phyloP scores from a whole-genome alignment of 2,113 vertebrate genomes.

The Serilophus lunatus region DNA sequence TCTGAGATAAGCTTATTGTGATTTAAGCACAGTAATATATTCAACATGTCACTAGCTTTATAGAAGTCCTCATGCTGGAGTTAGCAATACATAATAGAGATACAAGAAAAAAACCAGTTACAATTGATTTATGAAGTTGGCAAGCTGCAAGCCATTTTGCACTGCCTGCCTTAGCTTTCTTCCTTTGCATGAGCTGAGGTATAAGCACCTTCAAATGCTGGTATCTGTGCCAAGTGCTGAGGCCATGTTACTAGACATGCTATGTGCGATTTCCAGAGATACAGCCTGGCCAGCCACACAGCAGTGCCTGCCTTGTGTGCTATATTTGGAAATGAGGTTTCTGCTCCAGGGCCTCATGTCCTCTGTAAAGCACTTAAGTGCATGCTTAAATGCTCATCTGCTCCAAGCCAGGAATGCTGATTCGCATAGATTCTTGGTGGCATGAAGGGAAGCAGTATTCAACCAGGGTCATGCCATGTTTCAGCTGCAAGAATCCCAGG shows the following conservation, averaged over 20 bases:
- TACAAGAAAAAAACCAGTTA: neutral
- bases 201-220: neutral
- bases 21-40: slow-evolving; percentile 52
- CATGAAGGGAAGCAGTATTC: neutral
- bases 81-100: neutral
- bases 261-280: neutral
- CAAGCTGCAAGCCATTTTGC: slow-evolving; percentile 13
- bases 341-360: slow-evolving; percentile 1
- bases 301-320: neutral
- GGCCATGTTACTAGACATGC: neutral
- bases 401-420: neutral
- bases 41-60: slow-evolving; percentile 33
- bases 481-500: neutral
- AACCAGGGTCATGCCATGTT: neutral
- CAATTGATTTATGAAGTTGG: slow-evolving; percentile 25
- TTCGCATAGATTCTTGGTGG: neutral
- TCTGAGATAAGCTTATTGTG: slow-evolving; percentile 35
- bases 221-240: neutral
- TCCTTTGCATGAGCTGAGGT: neutral
- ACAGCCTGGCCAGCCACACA: neutral
- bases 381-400: slow-evolving; percentile 53
- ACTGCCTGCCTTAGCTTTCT: neutral
- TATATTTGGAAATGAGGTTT: slow-evolving; percentile 59
- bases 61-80: neutral
- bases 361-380: slow-evolving; percentile 44